Evolutionary conservation across 2,888 invertebrate species (phyloP).

Genomic region (Cryptus armator): DNA sequence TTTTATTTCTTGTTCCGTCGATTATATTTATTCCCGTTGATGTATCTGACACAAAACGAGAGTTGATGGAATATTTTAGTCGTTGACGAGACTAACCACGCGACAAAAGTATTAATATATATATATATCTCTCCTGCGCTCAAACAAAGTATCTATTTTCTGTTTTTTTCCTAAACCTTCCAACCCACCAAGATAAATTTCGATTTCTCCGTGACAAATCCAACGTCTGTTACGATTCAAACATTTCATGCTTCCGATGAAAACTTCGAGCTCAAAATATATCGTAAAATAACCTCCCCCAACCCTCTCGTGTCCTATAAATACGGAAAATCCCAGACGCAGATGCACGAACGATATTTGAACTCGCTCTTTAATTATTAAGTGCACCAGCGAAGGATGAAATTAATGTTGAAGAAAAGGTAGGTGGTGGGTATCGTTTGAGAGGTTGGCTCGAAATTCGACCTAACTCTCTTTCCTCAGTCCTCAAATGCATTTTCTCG

Average conservation of each 20-base stretch:
- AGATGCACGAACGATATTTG: background rate
- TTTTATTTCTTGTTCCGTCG: constrained; percentile 26
- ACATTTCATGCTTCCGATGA: background rate
- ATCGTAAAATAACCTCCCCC: background rate
- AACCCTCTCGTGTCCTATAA: constrained; percentile 25
- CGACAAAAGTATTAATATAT: background rate
- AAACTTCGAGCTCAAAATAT: background rate
- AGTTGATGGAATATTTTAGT: constrained; percentile 51
- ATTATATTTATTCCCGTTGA: constrained; percentile 16
- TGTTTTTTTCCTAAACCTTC: background rate
- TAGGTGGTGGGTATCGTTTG: background rate
- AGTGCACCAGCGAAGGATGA: constrained; percentile 5
- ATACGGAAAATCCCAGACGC: constrained; percentile 38
- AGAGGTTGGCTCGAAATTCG: constrained; percentile 17
- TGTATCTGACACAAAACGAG: constrained; percentile 6
- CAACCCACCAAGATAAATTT: background rate
- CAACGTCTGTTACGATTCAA: background rate
- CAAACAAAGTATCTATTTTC: background rate
- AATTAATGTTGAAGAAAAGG: constrained; percentile 45
- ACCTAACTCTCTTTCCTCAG: constrained; percentile 24
- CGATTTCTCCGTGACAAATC: background rate
- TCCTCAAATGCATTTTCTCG: constrained; percentile 71
- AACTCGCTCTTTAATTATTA: constrained; percentile 11
- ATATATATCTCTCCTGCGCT: background rate
- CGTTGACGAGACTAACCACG: background rate